A percentile compares a stretch with the other conserved stretches of the same genome.
Evolutionary conservation across 2,888 invertebrate species (phyloP).

Genomic region (Unio pictorum): DNA sequence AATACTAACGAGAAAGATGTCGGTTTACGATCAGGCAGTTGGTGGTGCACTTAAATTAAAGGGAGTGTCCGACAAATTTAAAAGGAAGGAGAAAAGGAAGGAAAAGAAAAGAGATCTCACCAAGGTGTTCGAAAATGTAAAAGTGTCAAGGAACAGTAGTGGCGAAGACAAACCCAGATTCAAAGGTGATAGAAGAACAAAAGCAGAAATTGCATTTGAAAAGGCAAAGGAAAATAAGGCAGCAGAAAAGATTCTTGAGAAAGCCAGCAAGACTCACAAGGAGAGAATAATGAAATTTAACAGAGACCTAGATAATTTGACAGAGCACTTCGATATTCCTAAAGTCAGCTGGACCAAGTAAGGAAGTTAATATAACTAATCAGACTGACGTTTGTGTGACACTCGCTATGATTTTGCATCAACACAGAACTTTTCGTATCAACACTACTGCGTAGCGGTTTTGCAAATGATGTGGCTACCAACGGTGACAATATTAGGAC

Average conservation of each 20-base stretch:
- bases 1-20: slow-evolving; percentile 38
- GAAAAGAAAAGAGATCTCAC: slow-evolving; percentile 68
- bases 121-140: slow-evolving; percentile 79
- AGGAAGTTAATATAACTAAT: slow-evolving; percentile 52
- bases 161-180: slow-evolving; percentile 36
- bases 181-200: slow-evolving; percentile 68
- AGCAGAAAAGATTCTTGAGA: slow-evolving; percentile 86
- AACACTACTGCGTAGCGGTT: too few species aligned
- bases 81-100: slow-evolving; percentile 83
- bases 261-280: slow-evolving; percentile 95
- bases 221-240: slow-evolving; percentile 86
- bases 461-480: too few species aligned
- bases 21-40: slow-evolving; percentile 80
- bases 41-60: slow-evolving; percentile 86
- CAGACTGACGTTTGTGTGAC: neutral
- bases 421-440: too few species aligned
- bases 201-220: slow-evolving; percentile 90
- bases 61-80: slow-evolving; percentile 79
- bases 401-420: too few species aligned
- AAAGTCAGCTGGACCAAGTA: slow-evolving; percentile 99
- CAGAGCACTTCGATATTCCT: slow-evolving; percentile 98
- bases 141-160: slow-evolving; percentile 49
- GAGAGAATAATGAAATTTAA: slow-evolving; percentile 97
- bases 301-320: slow-evolving; percentile 91
- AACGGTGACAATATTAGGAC: too few species aligned